A percentile compares a stretch with the other conserved stretches of the same genome.
Evolutionary conservation across 2,113 vertebrate genomes (phyloP).

Genomic region (Suncus etruscus): DNA sequence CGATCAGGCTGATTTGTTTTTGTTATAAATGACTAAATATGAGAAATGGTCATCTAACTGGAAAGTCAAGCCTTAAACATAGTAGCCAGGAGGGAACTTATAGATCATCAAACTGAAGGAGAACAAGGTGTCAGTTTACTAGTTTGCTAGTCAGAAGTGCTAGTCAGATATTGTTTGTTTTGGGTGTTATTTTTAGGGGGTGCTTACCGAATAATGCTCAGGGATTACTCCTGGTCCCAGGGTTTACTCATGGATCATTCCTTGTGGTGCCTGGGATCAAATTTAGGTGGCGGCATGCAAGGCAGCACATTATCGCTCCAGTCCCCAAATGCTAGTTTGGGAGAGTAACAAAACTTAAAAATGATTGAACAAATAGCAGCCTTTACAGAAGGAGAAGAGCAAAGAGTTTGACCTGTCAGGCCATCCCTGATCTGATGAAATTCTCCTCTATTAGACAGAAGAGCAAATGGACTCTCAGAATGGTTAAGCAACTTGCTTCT

Average conservation of each 20-base stretch:
- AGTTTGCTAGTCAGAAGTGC: background rate
- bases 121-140: background rate
- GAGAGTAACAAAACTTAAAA: too few species aligned
- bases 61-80: background rate
- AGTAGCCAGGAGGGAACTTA: background rate
- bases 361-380: too few species aligned
- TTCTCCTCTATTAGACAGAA: background rate
- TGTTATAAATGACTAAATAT: background rate
- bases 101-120: background rate
- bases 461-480: background rate
- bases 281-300: too few species aligned
- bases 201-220: too few species aligned
- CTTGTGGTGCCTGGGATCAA: too few species aligned
- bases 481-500: background rate
- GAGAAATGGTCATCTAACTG: background rate
- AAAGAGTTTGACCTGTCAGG: background rate
- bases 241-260: too few species aligned
- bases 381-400: background rate
- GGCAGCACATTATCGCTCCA: too few species aligned
- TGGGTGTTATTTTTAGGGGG: too few species aligned
- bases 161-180: too few species aligned
- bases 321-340: too few species aligned
- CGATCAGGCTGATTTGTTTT: too few species aligned
- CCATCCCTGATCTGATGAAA: background rate
- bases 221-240: too few species aligned